These are phyloP conservation scores for Callopanchax toddi DNA, from an alignment of 2,113 vertebrate genomes.

Conservation along the genomic window DNA sequence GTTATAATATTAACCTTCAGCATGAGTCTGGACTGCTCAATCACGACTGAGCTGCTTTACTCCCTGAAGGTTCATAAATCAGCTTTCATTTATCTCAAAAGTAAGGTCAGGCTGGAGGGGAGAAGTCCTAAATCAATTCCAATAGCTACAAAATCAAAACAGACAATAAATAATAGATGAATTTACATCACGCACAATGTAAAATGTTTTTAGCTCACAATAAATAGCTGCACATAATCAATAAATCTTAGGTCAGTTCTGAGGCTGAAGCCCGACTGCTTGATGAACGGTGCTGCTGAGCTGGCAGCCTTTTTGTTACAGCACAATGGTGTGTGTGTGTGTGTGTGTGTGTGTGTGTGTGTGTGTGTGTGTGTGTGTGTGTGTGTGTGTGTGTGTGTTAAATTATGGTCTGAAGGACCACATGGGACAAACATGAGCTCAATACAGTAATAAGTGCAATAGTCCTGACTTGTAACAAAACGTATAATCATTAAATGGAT, in stretches of 20 bases:
- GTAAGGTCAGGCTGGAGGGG: slow-evolving; percentile 29
- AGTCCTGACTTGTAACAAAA: neutral
- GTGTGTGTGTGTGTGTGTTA: neutral
- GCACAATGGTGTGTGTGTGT: neutral
- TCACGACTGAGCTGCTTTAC: neutral
- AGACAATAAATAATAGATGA: slow-evolving; percentile 37
- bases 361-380: neutral
- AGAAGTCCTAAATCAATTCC: slow-evolving; percentile 23
- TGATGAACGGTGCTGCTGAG: slow-evolving; percentile 31
- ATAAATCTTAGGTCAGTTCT: slow-evolving; percentile 33
- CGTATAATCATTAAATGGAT: slow-evolving; percentile 18
- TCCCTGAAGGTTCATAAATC: slow-evolving; percentile 23
- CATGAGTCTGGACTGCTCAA: slow-evolving; percentile 29
- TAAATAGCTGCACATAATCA: slow-evolving; percentile 12
- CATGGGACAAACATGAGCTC: neutral
- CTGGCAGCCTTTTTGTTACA: slow-evolving; percentile 36
- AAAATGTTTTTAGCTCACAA: slow-evolving; percentile 16
- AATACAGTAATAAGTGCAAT: slow-evolving; percentile 23
- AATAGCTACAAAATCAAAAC: slow-evolving; percentile 6
- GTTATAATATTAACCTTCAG: slow-evolving; percentile 3
- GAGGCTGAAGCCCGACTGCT: slow-evolving; percentile 7
- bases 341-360: neutral
- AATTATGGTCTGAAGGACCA: neutral
- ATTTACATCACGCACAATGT: slow-evolving; percentile 17
- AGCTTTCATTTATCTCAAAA: slow-evolving; percentile 13